phyloP scores from a whole-genome alignment of 2,888 invertebrate genomes.

The Lithodes maja region DNA sequence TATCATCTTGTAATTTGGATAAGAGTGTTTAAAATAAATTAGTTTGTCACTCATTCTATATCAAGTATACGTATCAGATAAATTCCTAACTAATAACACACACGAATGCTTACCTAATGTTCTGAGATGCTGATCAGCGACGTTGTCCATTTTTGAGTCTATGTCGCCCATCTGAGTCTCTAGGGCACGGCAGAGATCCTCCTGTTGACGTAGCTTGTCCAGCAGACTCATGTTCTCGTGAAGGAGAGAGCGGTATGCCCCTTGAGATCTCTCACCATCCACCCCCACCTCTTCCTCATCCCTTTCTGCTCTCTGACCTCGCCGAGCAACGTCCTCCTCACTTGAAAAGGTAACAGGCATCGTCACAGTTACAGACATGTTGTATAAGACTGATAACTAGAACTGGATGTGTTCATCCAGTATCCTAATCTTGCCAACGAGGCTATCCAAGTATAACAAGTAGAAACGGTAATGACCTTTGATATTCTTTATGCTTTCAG shows the following conservation, averaged over 20 bases:
- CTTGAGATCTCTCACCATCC: constrained; percentile 74
- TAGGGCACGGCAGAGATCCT: constrained; percentile 75
- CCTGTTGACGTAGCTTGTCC: constrained; percentile 75
- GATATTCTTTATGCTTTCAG: no score
- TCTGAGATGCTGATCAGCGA: constrained; percentile 72
- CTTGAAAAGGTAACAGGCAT: neutral
- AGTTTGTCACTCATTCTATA: no score
- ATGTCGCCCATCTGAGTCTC: constrained; percentile 74
- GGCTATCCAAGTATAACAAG: no score
- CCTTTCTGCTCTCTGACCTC: constrained; percentile 22
- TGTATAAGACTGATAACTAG: no score
- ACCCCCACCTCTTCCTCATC: constrained; percentile 37
- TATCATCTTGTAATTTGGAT: no score
- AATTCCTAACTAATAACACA: neutral
- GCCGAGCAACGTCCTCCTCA: constrained; percentile 56
- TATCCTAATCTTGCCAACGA: no score
- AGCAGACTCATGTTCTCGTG: constrained; percentile 77
- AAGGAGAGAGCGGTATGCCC: constrained; percentile 76
- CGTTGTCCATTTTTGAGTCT: constrained; percentile 73
- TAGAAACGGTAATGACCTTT: no score
- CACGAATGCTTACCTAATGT: constrained; percentile 71
- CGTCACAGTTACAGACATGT: no score
- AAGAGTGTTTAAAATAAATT: no score
- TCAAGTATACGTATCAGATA: neutral
- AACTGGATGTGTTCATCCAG: no score